Evolutionary conservation across 2,113 vertebrate genomes (phyloP).

Genomic region (Rhagologus leucostigma): DNA sequence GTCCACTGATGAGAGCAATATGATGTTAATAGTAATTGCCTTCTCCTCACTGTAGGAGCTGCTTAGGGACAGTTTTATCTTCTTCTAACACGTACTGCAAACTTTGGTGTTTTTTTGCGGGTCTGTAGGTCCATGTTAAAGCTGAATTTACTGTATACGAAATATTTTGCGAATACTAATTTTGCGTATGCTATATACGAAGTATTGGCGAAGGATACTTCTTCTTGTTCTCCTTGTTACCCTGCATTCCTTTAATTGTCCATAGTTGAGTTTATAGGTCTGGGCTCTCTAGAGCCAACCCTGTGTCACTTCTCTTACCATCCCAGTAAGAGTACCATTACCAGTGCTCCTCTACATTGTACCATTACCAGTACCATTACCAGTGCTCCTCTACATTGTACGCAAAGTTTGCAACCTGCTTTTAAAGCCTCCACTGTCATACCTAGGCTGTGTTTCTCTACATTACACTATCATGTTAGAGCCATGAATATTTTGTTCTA

Average conservation of each 20-base stretch:
- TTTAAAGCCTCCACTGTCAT: neutral
- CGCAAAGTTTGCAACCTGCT: rapidly evolving
- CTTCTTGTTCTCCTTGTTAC: neutral
- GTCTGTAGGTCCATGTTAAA: neutral
- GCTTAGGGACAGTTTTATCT: neutral
- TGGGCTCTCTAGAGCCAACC: neutral
- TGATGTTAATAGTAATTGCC: neutral
- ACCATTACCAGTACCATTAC: too few relatives aligned
- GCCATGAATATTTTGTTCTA: neutral
- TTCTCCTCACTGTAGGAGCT: neutral
- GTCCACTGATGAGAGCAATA: neutral
- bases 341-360: neutral
- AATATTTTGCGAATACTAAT: too few relatives aligned
- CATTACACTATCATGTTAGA: neutral
- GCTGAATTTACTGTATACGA: neutral
- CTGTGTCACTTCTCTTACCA: neutral
- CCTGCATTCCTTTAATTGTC: neutral
- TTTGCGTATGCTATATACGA: too few relatives aligned
- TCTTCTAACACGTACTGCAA: neutral
- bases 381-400: neutral
- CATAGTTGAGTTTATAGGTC: neutral
- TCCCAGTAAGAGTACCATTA: too few relatives aligned
- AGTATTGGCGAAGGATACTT: too few relatives aligned
- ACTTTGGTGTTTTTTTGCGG: neutral
- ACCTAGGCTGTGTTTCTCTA: neutral